Percentiles rank a stretch among this genome's conserved stretches.
phyloP scores from a whole-genome alignment of 2,113 vertebrate genomes.

The Helogale parvula region DNA sequence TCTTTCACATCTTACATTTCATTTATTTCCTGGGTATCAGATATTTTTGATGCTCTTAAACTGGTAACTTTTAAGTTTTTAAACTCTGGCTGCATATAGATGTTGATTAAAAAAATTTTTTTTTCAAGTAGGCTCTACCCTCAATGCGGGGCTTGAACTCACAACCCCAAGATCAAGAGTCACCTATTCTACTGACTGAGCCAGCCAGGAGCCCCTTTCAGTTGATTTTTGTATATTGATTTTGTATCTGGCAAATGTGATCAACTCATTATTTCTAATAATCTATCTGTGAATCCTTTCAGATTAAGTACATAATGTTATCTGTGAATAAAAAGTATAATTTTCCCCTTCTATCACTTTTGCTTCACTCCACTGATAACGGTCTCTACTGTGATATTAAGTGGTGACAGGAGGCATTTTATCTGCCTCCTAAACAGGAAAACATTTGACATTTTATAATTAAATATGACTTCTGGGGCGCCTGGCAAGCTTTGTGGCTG shows the following conservation, averaged over 20 bases:
- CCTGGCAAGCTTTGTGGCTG: background rate
- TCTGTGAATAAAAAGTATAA: background rate
- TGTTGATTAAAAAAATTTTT: background rate
- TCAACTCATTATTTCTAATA: background rate
- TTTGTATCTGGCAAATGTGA: background rate
- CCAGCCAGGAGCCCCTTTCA: background rate
- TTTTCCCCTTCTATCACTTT: background rate
- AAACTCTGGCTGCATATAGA: background rate
- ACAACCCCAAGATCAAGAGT: background rate
- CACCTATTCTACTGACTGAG: background rate
- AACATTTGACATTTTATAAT: background rate
- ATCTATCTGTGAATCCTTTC: background rate
- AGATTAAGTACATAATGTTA: background rate
- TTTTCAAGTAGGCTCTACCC: background rate
- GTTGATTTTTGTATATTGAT: background rate
- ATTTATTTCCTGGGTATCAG: background rate
- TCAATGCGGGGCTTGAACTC: background rate
- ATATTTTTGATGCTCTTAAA: slow-evolving; percentile 3
- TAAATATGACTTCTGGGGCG: background rate
- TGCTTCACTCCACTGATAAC: background rate
- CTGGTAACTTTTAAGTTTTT: background rate
- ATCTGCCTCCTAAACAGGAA: background rate
- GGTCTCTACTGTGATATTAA: background rate
- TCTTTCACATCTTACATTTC: background rate
- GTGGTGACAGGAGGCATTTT: background rate